Evolutionary conservation across 2,797 vertebrate genomes (phyloP).

Genomic region (Allenopithecus nigroviridis): DNA sequence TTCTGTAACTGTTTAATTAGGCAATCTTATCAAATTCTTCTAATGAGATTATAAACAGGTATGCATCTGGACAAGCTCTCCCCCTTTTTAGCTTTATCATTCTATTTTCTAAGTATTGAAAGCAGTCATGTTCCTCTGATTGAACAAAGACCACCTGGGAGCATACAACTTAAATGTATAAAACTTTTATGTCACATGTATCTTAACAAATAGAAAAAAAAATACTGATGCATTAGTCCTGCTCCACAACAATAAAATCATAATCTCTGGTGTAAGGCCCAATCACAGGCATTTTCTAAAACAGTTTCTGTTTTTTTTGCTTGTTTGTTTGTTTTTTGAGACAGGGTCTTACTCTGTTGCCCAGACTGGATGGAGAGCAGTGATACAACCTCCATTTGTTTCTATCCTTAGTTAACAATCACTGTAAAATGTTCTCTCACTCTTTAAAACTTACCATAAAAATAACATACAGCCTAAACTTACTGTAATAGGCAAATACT

Average conservation of each 20-base stretch:
- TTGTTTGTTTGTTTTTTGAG: too few species aligned
- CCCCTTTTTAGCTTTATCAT: background rate
- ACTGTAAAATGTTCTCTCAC: background rate
- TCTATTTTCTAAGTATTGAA: background rate
- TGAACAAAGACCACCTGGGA: background rate
- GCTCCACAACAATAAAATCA: background rate
- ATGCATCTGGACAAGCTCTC: background rate
- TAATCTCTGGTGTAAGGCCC: background rate
- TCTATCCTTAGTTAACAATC: background rate
- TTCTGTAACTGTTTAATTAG: background rate
- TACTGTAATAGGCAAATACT: background rate
- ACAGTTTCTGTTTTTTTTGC: background rate
- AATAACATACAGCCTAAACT: background rate
- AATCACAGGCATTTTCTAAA: background rate
- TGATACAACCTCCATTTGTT: background rate
- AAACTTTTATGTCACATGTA: background rate
- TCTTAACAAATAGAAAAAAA: background rate
- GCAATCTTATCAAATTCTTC: background rate
- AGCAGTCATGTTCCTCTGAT: background rate
- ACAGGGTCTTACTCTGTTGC: too few species aligned
- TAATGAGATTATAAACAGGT: background rate
- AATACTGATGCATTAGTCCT: background rate
- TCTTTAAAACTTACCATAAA: background rate
- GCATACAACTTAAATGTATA: background rate
- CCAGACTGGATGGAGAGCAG: too few species aligned